phyloP scores from a whole-genome alignment of 2,888 invertebrate genomes.

The Hyposoter dolosus region DNA sequence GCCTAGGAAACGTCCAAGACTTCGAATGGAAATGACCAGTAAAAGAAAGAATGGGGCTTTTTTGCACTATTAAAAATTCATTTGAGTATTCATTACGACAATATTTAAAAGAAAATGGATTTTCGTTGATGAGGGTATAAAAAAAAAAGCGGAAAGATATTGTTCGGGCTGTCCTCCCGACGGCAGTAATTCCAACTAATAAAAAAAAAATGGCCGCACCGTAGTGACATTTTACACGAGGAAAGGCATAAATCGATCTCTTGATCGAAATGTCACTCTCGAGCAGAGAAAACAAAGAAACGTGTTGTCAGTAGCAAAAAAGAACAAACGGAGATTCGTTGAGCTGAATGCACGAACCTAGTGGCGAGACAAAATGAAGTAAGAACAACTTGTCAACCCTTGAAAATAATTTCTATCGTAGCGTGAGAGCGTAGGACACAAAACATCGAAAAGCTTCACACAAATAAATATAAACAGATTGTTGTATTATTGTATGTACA shows the following conservation, averaged over 20 bases:
- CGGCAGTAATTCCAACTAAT: background rate
- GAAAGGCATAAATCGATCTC: background rate
- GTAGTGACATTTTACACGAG: conserved; percentile 8
- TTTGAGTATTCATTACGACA: background rate
- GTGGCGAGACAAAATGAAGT: conserved; percentile 22
- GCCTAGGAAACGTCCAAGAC: background rate
- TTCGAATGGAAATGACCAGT: background rate
- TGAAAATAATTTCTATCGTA: background rate
- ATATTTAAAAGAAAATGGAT: background rate
- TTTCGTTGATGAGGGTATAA: background rate
- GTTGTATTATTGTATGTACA: conserved; percentile 27
- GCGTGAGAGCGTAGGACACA: background rate
- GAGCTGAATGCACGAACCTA: background rate
- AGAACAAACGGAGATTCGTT: background rate
- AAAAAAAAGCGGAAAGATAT: background rate
- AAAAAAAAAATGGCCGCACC: background rate
- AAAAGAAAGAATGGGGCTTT: background rate
- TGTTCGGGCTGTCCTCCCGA: background rate
- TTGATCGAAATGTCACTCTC: background rate
- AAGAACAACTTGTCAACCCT: background rate
- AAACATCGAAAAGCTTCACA: conserved; percentile 29
- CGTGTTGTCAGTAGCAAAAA: background rate
- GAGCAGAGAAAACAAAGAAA: background rate
- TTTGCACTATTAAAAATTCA: background rate
- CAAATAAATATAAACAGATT: conserved; percentile 28